Base-by-base conservation (phyloP, 2,797 vertebrate species). In the Protosalanx chinensis region DNA sequence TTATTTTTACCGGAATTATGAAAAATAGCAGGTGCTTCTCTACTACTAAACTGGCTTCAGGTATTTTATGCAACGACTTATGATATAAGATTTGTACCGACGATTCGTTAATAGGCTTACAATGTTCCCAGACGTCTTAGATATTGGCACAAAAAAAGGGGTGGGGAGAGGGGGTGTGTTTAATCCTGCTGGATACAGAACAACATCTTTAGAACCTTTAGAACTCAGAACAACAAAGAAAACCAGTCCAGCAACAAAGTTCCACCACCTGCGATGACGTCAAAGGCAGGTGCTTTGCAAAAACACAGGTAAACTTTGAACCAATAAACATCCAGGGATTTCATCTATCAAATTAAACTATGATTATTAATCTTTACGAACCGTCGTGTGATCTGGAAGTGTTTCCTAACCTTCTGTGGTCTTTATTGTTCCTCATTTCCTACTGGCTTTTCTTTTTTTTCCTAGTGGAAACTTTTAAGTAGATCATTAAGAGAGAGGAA, bases 381-480 rank as follows among this genome's bases (percentile, higher is more conserved):
- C 13, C 13, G 23, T 29, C 1, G 59, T 7, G 6, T 29, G 29
- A 29, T 29, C 23, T 30, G 29, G 16, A 33, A 12, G 27, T 16
- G 46, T 46, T 46, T 23, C 13, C n/a, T 49, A 6, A 4, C n/a
- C 7, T 37, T 35, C 18, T 6, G 33, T 64, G 62, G 10, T 23
- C 6, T 37, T 46, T 12, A 46, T 37, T 16, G 32, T 41, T 8
- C 23, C n/a, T 64, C 18, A 37, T 13, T 41, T 12, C 13, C 27
- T 10, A 46, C 12, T 16, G 65, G 18, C 51, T 16, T 18, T 56
- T 56, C 3, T 56, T 16, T 56, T 56, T 12, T 70, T 20, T 18
- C 59, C 23, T 63, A 59, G 49, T 68, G 69, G 67, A 77, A 79
- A 72, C 64, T 70, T 70, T 73, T 4, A 58, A 53, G 70, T 73